Conservation (phyloP, 2,888 invertebrate genomes). For the Lissocephala sabroskyi region DNA sequence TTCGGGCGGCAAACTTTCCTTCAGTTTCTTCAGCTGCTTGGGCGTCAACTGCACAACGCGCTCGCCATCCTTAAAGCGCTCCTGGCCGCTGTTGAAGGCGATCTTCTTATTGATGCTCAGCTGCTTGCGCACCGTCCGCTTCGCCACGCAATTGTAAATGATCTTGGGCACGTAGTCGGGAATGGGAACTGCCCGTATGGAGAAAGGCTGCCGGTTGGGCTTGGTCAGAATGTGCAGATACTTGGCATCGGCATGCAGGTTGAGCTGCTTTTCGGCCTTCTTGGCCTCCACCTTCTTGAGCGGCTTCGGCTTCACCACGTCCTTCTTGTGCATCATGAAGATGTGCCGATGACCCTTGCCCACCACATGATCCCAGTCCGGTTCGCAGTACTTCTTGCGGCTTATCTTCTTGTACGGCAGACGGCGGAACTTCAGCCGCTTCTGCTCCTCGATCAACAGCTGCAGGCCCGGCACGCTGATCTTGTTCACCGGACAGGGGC, state of each 20-base stretch:
- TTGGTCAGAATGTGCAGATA: slow-evolving; percentile 59
- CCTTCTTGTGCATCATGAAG: slow-evolving; percentile 34
- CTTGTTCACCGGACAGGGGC: slow-evolving; percentile 40
- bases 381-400: slow-evolving; percentile 23
- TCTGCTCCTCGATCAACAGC: slow-evolving; percentile 53
- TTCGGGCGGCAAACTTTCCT: slow-evolving; percentile 37
- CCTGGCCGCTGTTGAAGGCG: slow-evolving; percentile 64
- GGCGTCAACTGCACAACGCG: slow-evolving; percentile 36
- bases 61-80: slow-evolving; percentile 56
- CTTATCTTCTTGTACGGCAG: slow-evolving; percentile 39
- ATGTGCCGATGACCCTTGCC: slow-evolving; percentile 53
- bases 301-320: slow-evolving; percentile 20
- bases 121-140: slow-evolving; percentile 49
- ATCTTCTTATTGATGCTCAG: slow-evolving; percentile 65
- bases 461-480: slow-evolving; percentile 37
- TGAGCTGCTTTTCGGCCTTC: slow-evolving; percentile 36
- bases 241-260: slow-evolving; percentile 52
- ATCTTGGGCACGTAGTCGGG: slow-evolving; percentile 29
- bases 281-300: slow-evolving; percentile 25
- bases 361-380: slow-evolving; percentile 57
- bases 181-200: slow-evolving; percentile 24
- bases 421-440: slow-evolving; percentile 58
- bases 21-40: slow-evolving; percentile 41
- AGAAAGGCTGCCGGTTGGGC: slow-evolving; percentile 35
- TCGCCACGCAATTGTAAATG: slow-evolving; percentile 58